Conservation (phyloP, 2,113 vertebrate genomes). For the mouse (Mus musculus) region DNA sequence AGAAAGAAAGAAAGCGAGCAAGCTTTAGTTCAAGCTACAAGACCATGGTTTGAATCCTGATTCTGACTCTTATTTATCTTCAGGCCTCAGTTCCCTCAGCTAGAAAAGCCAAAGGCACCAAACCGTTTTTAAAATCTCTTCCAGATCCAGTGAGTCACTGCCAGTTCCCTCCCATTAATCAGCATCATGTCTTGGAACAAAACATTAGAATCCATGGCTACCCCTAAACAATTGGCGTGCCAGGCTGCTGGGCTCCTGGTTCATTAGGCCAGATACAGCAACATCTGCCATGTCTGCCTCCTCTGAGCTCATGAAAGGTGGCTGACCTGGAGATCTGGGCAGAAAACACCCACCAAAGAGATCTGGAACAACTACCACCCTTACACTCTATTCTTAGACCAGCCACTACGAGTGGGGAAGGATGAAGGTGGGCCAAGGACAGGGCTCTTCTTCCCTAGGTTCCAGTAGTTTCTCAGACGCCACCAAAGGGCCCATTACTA, state of each 20-base stretch:
- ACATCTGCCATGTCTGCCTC: neutral
- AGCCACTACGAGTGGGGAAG: neutral
- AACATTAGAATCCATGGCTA: constrained; percentile 2
- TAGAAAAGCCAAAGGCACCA: neutral
- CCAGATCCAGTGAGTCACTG: constrained; percentile 19
- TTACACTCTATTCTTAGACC: constrained; percentile 63
- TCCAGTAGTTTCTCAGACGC: neutral
- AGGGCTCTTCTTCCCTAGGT: constrained; percentile 16
- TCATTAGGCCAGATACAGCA: neutral
- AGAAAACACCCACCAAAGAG: neutral
- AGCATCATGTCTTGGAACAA: constrained; percentile 8
- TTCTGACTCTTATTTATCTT: constrained; percentile 5
- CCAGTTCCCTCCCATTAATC: constrained; percentile 30
- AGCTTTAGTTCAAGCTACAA: neutral
- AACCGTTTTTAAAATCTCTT: constrained; percentile 16
- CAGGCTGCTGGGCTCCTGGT: neutral
- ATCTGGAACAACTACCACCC: neutral
- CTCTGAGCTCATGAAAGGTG: neutral
- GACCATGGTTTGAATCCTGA: neutral
- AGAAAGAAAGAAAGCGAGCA: neutral
- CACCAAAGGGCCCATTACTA: neutral
- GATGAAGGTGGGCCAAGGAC: constrained; percentile 42
- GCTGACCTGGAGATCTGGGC: neutral
- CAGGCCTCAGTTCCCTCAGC: neutral
- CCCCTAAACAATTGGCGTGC: constrained; percentile 3